Conservation (phyloP, 2,888 invertebrate species). For the Heteropelma amictum region DNA sequence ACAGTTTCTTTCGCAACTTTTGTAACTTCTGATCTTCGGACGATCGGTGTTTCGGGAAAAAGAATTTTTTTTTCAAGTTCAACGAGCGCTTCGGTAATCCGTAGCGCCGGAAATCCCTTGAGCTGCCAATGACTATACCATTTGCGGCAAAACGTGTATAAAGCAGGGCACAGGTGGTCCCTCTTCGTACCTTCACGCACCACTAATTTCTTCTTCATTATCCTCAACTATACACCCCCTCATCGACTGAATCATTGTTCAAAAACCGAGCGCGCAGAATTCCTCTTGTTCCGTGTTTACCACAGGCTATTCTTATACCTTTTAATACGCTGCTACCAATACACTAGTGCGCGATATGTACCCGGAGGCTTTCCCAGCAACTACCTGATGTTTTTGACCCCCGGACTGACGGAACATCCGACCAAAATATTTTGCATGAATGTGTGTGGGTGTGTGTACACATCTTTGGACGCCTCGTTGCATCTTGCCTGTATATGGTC, state of each 20-base stretch:
- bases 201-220: conserved; percentile 73
- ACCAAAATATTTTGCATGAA: no score
- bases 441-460: no score
- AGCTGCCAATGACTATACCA: neutral
- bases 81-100: neutral
- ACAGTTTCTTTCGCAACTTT: no score
- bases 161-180: conserved; percentile 67
- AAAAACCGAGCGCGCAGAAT: conserved; percentile 27
- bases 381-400: conserved; percentile 24
- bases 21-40: no score
- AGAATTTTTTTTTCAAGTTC: no score
- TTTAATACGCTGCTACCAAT: conserved; percentile 14
- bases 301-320: conserved; percentile 38
- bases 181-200: conserved; percentile 71
- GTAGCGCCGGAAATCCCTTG: neutral
- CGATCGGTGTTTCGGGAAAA: neutral
- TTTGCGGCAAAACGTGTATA: neutral
- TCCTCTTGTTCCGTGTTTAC: conserved; percentile 64
- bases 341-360: neutral
- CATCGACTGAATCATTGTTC: conserved; percentile 53
- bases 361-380: conserved; percentile 15
- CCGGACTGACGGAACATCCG: conserved; percentile 1
- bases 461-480: conserved; percentile 16
- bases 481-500: conserved; percentile 3
- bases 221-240: conserved; percentile 59